A percentile compares a stretch with the other conserved stretches of the same genome.
Conservation (phyloP, 1,140 invertebrate genomes). For the Choristoneura fumiferana region DNA sequence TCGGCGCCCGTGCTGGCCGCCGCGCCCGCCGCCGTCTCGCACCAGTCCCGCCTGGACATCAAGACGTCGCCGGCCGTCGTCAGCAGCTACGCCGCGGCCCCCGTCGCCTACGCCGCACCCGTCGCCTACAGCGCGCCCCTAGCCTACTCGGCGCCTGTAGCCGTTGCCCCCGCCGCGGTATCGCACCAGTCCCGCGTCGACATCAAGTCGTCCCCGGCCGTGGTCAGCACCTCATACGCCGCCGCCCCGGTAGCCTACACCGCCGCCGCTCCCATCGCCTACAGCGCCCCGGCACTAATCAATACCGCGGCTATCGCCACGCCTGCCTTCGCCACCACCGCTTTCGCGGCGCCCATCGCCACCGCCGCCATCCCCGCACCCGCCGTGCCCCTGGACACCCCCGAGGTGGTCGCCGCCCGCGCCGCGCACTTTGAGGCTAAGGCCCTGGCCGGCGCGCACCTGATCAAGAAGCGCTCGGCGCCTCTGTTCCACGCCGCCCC, state of each 20-base stretch:
- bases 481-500: slow-evolving; percentile 38
- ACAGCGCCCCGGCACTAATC: slow-evolving; percentile 23
- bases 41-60: slow-evolving; percentile 47
- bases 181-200: slow-evolving; percentile 20
- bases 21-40: slow-evolving; percentile 42
- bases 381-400: slow-evolving; percentile 55
- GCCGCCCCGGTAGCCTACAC: slow-evolving; percentile 25
- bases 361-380: slow-evolving; percentile 34
- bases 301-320: slow-evolving; percentile 35
- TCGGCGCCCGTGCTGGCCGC: slow-evolving; percentile 28
- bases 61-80: slow-evolving; percentile 50
- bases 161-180: slow-evolving; percentile 19
- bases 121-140: slow-evolving; percentile 39
- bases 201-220: slow-evolving; percentile 18
- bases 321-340: slow-evolving; percentile 24
- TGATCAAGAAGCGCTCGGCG: slow-evolving; percentile 58
- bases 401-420: slow-evolving; percentile 73
- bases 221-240: slow-evolving; percentile 4
- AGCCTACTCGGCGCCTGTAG: slow-evolving; percentile 29
- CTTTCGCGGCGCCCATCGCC: slow-evolving; percentile 17
- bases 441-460: slow-evolving; percentile 52
- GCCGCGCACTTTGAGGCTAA: slow-evolving; percentile 66
- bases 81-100: slow-evolving; percentile 39
- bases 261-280: slow-evolving; percentile 2
- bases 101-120: slow-evolving; percentile 31